Base-by-base conservation (phyloP, 1,140 invertebrate species). In the Steinernema khuongi region DNA sequence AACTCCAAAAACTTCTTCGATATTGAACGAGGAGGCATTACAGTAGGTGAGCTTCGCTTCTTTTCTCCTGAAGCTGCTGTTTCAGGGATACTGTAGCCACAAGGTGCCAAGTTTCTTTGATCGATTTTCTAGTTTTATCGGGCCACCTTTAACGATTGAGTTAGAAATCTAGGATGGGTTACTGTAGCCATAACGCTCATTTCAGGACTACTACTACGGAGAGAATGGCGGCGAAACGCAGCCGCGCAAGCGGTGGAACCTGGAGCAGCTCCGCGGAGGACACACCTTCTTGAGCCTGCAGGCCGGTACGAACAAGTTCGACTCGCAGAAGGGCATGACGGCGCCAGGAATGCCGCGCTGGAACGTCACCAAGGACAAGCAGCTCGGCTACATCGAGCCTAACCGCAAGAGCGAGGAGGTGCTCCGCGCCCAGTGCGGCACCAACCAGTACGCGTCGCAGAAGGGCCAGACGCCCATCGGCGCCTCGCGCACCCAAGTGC, bases 241-340 rank as follows among this genome's bases (percentile, higher is more conserved):
- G 67, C n/a, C 73, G 19, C 74, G 77, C 29, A 83, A 89, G 93
- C 91, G 95, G 19, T 97, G 95, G 87, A 91, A 91, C 0, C 92
- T 95, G 79, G 93, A 94, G 81, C 91, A 93, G 81, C 87, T 96
- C 22, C 88, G 90, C 19, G 92, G 92, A 44, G 93, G 93, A 1
- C 89, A 95, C 82, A 88, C 89, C 1, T 90, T 95, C 32, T 93
- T 96, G 75, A 93, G 92, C 75, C 89, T 96, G 0, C 94, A 97
- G 86, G 93, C 93, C 50, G 94, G 94, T 67, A 91, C 91, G 71
- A 96, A 96, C 88, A 93, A 93, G 81, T 90, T 93, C 41, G 93
- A 93, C 2, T 90, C 90, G 0, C 93, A 94, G 83, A 84, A 85
- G 14, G 94, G 94, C 19, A 90, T 93, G 82, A 96, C 83, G 14